phyloP scores from a whole-genome alignment of 2,113 vertebrate species.

The Tachysurus fulvidraco region DNA sequence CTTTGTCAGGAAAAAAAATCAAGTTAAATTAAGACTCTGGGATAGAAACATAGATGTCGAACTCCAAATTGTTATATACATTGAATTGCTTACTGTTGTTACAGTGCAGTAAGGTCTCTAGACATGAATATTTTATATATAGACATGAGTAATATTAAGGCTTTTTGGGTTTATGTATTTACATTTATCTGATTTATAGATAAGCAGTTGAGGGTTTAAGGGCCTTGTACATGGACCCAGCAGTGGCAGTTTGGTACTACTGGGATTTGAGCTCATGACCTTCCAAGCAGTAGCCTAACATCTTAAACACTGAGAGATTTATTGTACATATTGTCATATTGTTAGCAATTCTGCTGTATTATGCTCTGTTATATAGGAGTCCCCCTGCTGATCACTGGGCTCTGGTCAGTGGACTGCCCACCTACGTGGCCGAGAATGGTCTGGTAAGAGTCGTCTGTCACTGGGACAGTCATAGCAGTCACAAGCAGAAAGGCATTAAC shows the following conservation, averaged over 20 bases:
- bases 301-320: no score
- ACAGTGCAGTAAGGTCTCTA: not conserved
- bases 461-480: constrained; percentile 37
- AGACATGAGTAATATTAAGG: not conserved
- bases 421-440: constrained; percentile 75
- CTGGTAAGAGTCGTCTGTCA: constrained; percentile 68
- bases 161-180: not conserved
- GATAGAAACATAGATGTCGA: not conserved
- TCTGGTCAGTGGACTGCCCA: constrained; percentile 74
- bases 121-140: not conserved
- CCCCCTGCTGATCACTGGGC: constrained; percentile 77
- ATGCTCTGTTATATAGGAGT: constrained; percentile 55
- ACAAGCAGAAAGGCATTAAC: constrained; percentile 57
- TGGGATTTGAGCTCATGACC: no score
- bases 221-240: no score
- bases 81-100: not conserved
- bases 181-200: no score
- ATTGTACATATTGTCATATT: not conserved
- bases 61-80: not conserved
- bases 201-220: no score
- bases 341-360: not conserved
- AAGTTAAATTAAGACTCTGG: not conserved
- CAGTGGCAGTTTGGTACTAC: no score
- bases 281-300: no score
- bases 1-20: not conserved